Evolutionary conservation across 2,888 invertebrate genomes (phyloP).

Genomic region (Coleophora deauratella): DNA sequence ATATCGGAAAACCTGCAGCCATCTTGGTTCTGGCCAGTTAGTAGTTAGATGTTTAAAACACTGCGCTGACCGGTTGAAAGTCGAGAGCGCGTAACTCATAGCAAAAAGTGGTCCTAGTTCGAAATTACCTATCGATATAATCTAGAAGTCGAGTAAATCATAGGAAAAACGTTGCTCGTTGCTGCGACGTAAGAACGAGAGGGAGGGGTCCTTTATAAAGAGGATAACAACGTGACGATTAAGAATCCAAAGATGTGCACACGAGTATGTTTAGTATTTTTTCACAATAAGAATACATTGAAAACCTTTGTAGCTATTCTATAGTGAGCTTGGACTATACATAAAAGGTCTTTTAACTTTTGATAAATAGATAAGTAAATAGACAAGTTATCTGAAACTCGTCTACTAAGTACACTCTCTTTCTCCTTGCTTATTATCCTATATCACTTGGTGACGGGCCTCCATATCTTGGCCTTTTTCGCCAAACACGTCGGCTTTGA

Average conservation of each 20-base stretch:
- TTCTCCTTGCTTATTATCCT: too few species aligned
- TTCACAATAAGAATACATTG: too few species aligned
- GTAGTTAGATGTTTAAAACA: conserved; percentile 19
- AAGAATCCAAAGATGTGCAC: conserved; percentile 19
- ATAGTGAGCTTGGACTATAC: too few species aligned
- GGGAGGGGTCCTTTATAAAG: conserved; percentile 41
- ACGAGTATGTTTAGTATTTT: too few species aligned
- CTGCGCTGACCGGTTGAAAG: conserved; percentile 37
- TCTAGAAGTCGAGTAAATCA: conserved; percentile 44
- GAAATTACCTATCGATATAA: conserved; percentile 42
- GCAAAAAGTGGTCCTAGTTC: conserved; percentile 46
- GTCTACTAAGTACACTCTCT: too few species aligned
- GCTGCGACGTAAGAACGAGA: conserved; percentile 26
- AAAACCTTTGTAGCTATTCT: too few species aligned
- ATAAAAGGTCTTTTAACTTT: too few species aligned
- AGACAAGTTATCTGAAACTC: too few species aligned
- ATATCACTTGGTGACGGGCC: too few species aligned
- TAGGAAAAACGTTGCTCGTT: conserved; percentile 36
- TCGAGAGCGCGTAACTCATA: conserved; percentile 26
- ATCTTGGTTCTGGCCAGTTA: conserved; percentile 20
- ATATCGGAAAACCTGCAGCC: not conserved
- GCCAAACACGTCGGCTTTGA: too few species aligned
- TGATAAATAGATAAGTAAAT: too few species aligned
- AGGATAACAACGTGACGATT: conserved; percentile 34
- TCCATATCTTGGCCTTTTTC: too few species aligned